phyloP scores from a whole-genome alignment of 2,888 invertebrate species.

The Parascotia fuliginaria region DNA sequence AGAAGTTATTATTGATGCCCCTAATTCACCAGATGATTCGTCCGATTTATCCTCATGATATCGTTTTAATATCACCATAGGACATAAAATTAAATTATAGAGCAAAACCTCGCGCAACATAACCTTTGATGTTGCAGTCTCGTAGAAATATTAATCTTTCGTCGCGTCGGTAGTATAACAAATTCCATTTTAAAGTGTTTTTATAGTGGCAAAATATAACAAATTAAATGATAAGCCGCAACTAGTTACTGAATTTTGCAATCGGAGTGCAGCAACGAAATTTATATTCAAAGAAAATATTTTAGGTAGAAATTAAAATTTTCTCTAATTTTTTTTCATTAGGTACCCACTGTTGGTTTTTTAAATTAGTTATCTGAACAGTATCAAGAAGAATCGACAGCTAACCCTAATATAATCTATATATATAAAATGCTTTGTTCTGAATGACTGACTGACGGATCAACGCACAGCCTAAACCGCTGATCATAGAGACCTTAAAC shows the following conservation, averaged over 20 bases:
- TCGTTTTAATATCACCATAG: constrained; percentile 26
- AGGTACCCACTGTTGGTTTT: not conserved
- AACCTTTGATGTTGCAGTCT: constrained; percentile 46
- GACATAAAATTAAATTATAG: constrained; percentile 47
- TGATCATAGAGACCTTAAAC: too few relatives aligned
- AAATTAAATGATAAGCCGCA: constrained; percentile 66
- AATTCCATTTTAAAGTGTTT: constrained; percentile 45
- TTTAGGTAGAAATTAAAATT: constrained; percentile 8
- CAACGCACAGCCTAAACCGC: too few relatives aligned
- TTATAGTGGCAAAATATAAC: constrained; percentile 63
- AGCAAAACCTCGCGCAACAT: constrained; percentile 56
- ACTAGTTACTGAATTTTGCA: constrained; percentile 47
- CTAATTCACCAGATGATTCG: constrained; percentile 44
- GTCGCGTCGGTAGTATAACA: constrained; percentile 22
- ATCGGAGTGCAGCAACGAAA: constrained; percentile 45
- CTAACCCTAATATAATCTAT: too few relatives aligned
- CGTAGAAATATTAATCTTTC: constrained; percentile 23
- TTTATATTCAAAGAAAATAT: constrained; percentile 26
- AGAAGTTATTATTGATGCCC: constrained; percentile 50
- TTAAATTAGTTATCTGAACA: too few relatives aligned
- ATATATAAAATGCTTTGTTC: too few relatives aligned
- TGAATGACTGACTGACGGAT: too few relatives aligned
- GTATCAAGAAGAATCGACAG: too few relatives aligned
- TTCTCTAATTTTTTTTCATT: constrained; percentile 1
- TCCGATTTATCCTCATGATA: constrained; percentile 9